Evolutionary conservation across 2,113 vertebrate species (phyloP).

Genomic region (Cyanistes caeruleus): DNA sequence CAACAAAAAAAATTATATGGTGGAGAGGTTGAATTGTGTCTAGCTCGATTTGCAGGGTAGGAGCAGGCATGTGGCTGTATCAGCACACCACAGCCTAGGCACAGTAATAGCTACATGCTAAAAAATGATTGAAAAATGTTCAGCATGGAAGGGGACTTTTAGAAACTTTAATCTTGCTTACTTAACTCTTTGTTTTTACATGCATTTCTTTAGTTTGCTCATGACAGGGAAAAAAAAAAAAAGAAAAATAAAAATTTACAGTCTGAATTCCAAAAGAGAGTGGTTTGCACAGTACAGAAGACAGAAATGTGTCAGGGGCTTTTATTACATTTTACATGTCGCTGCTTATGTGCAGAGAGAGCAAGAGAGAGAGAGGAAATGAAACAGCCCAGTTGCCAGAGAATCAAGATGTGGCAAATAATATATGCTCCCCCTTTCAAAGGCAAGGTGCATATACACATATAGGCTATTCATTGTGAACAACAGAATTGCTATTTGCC

Average conservation of each 20-base stretch:
- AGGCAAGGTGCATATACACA: constrained; percentile 66
- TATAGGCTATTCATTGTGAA: constrained; percentile 75
- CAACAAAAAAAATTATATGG: neutral
- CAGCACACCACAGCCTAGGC: neutral
- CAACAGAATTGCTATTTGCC: constrained; percentile 76
- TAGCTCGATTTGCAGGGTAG: neutral
- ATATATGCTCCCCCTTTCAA: constrained; percentile 55
- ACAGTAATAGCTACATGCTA: neutral
- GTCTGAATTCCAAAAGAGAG: neutral
- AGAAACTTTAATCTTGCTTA: constrained; percentile 30
- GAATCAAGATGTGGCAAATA: constrained; percentile 65
- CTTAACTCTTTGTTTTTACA: constrained; percentile 56
- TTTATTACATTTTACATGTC: constrained; percentile 68
- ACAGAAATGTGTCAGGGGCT: constrained; percentile 30
- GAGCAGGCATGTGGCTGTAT: neutral
- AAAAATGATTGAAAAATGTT: constrained; percentile 24
- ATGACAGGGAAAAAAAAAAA: constrained; percentile 5
- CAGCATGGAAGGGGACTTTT: constrained; percentile 17
- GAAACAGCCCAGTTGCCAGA: constrained; percentile 59
- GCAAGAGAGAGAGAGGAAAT: constrained; percentile 15
- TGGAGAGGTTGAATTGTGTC: neutral
- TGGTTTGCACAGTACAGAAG: neutral
- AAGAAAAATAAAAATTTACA: neutral
- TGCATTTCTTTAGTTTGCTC: constrained; percentile 56
- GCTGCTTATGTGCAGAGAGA: constrained; percentile 41